Evolutionary conservation across 2,888 invertebrate genomes (phyloP).

Genomic region (Rhyacophila evoluta): DNA sequence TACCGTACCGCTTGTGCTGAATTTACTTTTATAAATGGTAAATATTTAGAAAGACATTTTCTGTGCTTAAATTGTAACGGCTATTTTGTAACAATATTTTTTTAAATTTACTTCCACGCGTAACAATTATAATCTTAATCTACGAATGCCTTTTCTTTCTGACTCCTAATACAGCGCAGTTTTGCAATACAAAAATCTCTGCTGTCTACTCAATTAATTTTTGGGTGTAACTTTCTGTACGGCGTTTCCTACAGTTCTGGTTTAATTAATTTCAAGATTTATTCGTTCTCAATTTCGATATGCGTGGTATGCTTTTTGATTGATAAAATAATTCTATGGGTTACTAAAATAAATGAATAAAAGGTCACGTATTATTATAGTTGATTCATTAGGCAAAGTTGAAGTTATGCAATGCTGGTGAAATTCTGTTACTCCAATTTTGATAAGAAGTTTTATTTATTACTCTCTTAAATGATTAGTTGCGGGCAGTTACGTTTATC

Average conservation of each 20-base stretch:
- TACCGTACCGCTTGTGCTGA: no score
- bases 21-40: no score
- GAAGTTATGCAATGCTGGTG: background rate
- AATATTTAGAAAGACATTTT: no score
- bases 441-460: background rate
- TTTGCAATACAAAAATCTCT: background rate
- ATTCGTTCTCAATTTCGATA: slow-evolving; percentile 18
- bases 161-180: slow-evolving; percentile 1
- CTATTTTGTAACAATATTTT: no score
- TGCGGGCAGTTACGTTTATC: no score
- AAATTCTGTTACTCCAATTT: background rate
- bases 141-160: background rate
- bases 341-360: background rate
- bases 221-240: background rate
- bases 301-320: slow-evolving; percentile 10
- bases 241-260: background rate
- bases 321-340: background rate
- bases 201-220: background rate
- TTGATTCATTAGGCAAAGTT: background rate
- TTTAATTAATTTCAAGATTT: slow-evolving; percentile 2
- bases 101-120: no score
- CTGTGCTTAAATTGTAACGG: no score
- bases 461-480: background rate
- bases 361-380: background rate
- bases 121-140: background rate